Conservation (phyloP, 2,113 vertebrate species). For the Otus sunia region DNA sequence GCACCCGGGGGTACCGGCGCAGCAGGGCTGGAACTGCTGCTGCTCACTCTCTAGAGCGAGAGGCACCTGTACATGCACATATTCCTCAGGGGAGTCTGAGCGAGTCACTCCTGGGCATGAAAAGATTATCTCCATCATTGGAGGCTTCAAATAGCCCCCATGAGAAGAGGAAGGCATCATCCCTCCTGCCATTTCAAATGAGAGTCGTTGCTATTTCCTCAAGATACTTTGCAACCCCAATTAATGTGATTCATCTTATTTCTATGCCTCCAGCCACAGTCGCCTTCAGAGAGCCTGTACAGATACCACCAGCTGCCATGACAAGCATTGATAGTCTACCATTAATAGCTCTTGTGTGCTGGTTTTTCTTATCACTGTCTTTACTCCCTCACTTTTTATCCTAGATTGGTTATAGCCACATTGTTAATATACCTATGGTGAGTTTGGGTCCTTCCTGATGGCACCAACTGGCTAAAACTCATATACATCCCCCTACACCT, state of each 20-base stretch:
- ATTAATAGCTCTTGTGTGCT: background rate
- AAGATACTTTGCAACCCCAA: background rate
- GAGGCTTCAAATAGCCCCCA: background rate
- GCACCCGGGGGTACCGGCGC: fast-evolving
- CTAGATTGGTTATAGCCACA: fast-evolving
- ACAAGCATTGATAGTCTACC: background rate
- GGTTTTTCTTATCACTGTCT: background rate
- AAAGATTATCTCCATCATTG: background rate
- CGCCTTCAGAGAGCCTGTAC: background rate
- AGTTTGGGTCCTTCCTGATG: background rate
- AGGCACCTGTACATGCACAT: fast-evolving
- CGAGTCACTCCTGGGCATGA: background rate
- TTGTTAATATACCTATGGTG: background rate
- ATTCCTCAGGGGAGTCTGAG: background rate
- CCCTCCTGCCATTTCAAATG: background rate
- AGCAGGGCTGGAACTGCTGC: background rate
- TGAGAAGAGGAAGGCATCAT: background rate
- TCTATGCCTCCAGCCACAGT: background rate
- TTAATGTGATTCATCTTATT: background rate
- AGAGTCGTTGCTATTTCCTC: background rate
- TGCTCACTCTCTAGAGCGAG: background rate
- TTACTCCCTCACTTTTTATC: background rate
- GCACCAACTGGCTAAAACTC: background rate
- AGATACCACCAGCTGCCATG: background rate
- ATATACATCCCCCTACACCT: background rate